phyloP scores from a whole-genome alignment of 1,140 invertebrate species.

The Apis florea region DNA sequence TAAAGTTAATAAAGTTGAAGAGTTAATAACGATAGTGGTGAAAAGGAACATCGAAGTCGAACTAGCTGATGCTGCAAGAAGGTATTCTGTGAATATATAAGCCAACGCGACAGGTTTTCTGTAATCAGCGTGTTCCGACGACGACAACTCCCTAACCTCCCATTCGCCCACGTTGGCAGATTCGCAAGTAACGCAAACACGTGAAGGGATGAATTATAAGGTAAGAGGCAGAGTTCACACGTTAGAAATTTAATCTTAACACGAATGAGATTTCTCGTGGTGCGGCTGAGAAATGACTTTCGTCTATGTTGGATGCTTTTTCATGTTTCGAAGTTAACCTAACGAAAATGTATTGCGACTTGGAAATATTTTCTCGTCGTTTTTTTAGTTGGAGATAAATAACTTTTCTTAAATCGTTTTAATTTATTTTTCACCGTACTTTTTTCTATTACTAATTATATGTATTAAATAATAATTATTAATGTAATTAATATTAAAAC shows the following conservation, averaged over 20 bases:
- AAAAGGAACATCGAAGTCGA: slow-evolving; percentile 48
- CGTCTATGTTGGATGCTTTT: background rate
- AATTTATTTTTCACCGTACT: background rate
- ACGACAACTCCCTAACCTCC: slow-evolving; percentile 8
- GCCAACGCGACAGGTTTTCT: slow-evolving; percentile 49
- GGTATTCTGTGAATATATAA: slow-evolving; percentile 49
- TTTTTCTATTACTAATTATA: background rate
- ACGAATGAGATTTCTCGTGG: background rate
- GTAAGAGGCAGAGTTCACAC: slow-evolving; percentile 8
- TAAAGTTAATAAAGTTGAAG: slow-evolving; percentile 47
- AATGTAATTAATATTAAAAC: background rate
- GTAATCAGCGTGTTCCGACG: slow-evolving; percentile 32
- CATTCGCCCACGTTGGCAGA: background rate
- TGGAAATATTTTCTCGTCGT: background rate
- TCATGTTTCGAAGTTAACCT: background rate
- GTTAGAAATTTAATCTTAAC: slow-evolving; percentile 40
- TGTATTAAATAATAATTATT: background rate
- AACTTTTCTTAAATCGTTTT: background rate
- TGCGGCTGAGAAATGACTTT: slow-evolving; percentile 1
- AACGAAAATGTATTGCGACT: background rate
- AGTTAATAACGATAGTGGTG: slow-evolving; percentile 55
- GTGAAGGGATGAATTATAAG: slow-evolving; percentile 11
- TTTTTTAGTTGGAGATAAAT: background rate
- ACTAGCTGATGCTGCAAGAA: slow-evolving; percentile 59
- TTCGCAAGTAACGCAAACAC: slow-evolving; percentile 12